phyloP scores from a whole-genome alignment of 2,888 invertebrate genomes.

The Atethmia centrago region DNA sequence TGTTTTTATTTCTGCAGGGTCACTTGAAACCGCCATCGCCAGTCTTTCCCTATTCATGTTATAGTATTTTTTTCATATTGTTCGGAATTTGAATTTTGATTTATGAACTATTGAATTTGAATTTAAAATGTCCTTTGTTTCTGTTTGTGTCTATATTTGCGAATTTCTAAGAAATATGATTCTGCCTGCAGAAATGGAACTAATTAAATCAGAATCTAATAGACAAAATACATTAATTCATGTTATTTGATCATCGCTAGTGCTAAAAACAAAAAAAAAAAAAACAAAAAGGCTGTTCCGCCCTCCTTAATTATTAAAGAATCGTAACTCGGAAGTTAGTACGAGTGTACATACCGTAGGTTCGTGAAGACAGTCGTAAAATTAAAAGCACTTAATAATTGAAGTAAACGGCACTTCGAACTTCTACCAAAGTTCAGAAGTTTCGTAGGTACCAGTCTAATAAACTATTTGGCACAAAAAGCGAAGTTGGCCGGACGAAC shows the following conservation, averaged over 20 bases:
- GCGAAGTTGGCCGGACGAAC: conserved; percentile 42
- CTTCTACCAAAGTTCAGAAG: conserved; percentile 32
- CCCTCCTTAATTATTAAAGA: conserved; percentile 23
- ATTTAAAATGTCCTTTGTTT: background rate
- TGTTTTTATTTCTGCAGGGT: conserved; percentile 44
- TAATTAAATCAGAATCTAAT: background rate
- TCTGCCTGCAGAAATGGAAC: background rate
- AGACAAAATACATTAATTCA: background rate
- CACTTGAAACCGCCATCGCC: conserved; percentile 40
- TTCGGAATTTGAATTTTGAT: conserved; percentile 5
- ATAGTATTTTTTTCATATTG: background rate
- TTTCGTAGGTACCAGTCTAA: conserved; percentile 40
- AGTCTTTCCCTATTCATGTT: conserved; percentile 15
- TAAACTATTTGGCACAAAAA: conserved; percentile 60
- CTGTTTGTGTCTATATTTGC: background rate
- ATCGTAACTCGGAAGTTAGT: conserved; percentile 27
- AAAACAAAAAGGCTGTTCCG: conserved; percentile 1
- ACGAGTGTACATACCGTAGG: conserved; percentile 12
- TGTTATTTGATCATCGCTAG: background rate
- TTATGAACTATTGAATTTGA: conserved; percentile 10
- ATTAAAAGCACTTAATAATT: conserved; percentile 62
- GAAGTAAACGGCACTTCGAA: conserved; percentile 44
- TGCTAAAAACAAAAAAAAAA: background rate
- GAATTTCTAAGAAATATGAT: background rate
- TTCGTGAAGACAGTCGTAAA: conserved; percentile 35